phyloP scores from a whole-genome alignment of 2,797 vertebrate species.

The Esox masquinongy region DNA sequence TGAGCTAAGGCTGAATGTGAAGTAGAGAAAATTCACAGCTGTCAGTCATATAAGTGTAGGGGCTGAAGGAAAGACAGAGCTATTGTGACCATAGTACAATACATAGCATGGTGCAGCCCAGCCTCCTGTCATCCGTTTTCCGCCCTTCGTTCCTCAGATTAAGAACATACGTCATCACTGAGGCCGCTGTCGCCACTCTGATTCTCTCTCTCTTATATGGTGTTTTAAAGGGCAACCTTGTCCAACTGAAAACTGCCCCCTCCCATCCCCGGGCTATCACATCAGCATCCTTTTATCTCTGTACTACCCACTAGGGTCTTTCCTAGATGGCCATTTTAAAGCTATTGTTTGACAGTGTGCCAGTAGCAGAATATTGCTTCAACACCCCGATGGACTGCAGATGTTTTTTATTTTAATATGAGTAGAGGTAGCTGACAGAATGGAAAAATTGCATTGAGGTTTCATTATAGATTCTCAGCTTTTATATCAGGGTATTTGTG shows the following conservation, averaged over 20 bases:
- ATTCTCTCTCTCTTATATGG: not conserved
- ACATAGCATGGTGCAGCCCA: conserved; percentile 39
- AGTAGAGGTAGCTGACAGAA: not conserved
- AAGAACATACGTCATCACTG: conserved; percentile 11
- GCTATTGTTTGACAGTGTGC: conserved; percentile 11
- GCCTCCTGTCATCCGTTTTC: conserved; percentile 12
- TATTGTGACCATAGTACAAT: conserved; percentile 42
- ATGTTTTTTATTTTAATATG: conserved; percentile 26
- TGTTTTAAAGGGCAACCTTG: conserved; percentile 11
- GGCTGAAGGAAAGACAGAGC: conserved; percentile 2
- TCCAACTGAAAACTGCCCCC: conserved; percentile 1
- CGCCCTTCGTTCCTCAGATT: conserved; percentile 9
- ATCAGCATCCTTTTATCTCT: conserved; percentile 12
- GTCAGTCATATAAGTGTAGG: conserved; percentile 8
- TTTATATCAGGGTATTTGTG: not conserved
- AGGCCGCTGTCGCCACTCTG: not conserved
- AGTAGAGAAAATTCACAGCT: conserved; percentile 12
- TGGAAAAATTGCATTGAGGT: too few species aligned
- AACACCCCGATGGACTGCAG: conserved; percentile 1
- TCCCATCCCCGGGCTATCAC: not conserved
- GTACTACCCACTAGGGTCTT: not conserved
- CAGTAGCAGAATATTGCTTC: conserved; percentile 29
- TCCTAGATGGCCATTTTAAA: not conserved
- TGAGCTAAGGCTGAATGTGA: not conserved
- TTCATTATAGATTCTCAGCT: too few species aligned